These are phyloP conservation scores for Himalopsyche tibetana DNA, from an alignment of 2,888 invertebrate genomes.

Conservation along the genomic window DNA sequence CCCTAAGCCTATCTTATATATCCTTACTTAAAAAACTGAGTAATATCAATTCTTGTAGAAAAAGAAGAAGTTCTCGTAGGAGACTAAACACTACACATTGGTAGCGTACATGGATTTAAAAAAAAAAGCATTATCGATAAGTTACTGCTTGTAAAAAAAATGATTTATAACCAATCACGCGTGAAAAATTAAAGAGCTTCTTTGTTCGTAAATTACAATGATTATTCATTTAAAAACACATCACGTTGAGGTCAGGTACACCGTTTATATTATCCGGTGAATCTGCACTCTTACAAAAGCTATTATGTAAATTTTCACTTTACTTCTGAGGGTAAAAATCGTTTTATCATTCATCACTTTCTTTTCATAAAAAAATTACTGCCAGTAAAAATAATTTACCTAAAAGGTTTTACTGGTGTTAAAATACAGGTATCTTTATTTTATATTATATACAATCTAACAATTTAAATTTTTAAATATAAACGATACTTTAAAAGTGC, in stretches of 20 bases:
- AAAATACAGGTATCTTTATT: background rate
- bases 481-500: no score
- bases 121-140: no score
- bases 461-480: background rate
- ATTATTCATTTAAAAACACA: background rate
- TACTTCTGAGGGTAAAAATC: background rate
- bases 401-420: background rate
- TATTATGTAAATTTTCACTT: conserved; percentile 6
- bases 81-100: no score
- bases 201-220: background rate
- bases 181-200: no score
- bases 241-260: background rate
- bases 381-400: conserved; percentile 2
- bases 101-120: no score
- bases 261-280: background rate
- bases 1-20: no score
- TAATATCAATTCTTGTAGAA: no score
- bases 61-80: no score
- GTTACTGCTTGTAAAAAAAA: no score
- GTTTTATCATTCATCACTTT: conserved; percentile 19
- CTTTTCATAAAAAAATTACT: conserved; percentile 14
- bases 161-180: no score
- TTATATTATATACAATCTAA: background rate
- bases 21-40: no score
- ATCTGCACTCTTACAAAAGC: conserved; percentile 9